Evolutionary conservation across 2,113 vertebrate genomes (phyloP).

Genomic region (Calidris pygmaea): DNA sequence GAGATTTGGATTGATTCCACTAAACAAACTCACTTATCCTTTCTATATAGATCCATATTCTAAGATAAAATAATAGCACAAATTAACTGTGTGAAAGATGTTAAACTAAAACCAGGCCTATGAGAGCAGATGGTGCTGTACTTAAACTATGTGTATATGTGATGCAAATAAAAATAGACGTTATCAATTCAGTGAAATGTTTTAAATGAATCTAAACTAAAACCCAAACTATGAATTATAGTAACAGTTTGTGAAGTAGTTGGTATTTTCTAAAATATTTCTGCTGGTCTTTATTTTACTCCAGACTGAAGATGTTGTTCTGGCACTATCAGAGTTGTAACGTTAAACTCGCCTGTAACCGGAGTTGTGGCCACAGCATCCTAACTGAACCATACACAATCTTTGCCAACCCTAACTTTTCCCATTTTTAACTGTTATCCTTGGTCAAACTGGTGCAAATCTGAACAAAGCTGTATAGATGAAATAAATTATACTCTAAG

Average conservation of each 20-base stretch:
- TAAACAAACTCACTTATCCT: neutral
- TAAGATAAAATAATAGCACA: neutral
- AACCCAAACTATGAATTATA: neutral
- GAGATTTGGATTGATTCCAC: neutral
- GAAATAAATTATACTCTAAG: neutral
- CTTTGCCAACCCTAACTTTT: neutral
- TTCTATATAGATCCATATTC: neutral
- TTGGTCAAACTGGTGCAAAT: neutral
- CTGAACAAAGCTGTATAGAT: neutral
- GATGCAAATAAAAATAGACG: neutral
- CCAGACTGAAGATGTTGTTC: neutral
- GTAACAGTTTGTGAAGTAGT: neutral
- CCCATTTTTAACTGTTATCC: neutral
- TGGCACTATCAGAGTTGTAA: neutral
- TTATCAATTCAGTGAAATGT: neutral
- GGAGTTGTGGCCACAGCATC: neutral
- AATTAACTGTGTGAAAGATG: neutral
- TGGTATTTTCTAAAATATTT: neutral
- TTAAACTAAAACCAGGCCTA: neutral
- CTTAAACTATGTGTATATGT: neutral
- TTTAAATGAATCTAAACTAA: neutral
- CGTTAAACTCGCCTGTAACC: neutral
- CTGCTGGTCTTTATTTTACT: neutral
- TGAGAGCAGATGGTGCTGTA: neutral
- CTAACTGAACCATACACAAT: neutral